Evolutionary conservation across 92 coral and sea anemone genomes (phyloP).

Genomic region (Umimayanthus chanpuru): DNA sequence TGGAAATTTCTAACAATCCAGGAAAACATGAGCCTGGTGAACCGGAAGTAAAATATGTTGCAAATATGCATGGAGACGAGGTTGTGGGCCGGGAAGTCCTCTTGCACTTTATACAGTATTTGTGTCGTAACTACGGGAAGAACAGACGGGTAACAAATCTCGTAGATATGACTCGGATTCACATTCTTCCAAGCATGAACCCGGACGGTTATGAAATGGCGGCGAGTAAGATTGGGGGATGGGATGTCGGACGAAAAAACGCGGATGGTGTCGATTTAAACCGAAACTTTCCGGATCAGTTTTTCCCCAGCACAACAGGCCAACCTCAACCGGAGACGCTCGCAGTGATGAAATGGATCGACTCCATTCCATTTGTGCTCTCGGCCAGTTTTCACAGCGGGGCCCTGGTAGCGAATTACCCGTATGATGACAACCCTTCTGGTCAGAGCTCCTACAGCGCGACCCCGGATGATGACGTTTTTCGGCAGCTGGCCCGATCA

Average conservation of each 20-base stretch:
- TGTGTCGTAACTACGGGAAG: conserved; percentile 79
- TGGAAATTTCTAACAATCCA: conserved; percentile 91
- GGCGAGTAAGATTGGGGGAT: conserved; percentile 58
- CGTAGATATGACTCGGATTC: conserved; percentile 83
- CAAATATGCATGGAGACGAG: conserved; percentile 96
- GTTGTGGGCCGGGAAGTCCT: conserved; percentile 87
- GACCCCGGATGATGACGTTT: conserved; percentile 98
- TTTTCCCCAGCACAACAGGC: conserved; percentile 91
- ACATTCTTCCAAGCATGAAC: conserved; percentile 93
- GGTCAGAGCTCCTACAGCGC: conserved; percentile 98
- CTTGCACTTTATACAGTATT: conserved; percentile 80
- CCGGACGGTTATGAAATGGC: conserved; percentile 99
- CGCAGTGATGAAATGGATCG: conserved; percentile 89
- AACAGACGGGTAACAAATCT: conserved; percentile 68
- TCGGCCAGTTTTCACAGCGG: conserved; percentile 99
- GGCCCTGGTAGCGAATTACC: conserved; percentile 93
- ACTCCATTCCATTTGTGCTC: conserved; percentile 84
- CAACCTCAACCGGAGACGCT: conserved; percentile 87
- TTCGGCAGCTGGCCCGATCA: conserved; percentile 88
- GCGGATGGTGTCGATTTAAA: conserved; percentile 90
- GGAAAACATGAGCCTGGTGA: conserved; percentile 80
- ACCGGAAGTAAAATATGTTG: conserved; percentile 87
- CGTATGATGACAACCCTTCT: conserved; percentile 95
- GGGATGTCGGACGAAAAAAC: conserved; percentile 70
- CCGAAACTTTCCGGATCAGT: conserved; percentile 98